Percentiles rank a stretch among this genome's conserved stretches.
These are phyloP conservation scores for Crocidura indochinensis DNA, from an alignment of 2,797 vertebrate species.

Conservation along the genomic window DNA sequence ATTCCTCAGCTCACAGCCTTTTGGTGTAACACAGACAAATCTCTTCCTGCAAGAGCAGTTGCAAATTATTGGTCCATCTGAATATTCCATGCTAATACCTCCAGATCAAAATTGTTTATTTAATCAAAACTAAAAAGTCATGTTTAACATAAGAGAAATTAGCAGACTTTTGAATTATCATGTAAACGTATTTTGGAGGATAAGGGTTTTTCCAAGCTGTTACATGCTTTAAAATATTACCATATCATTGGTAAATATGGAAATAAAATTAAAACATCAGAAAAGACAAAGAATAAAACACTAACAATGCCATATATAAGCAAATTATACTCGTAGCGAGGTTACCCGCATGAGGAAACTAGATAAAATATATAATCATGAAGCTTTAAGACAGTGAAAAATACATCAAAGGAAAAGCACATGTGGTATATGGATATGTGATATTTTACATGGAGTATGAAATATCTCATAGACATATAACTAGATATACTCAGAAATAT, in stretches of 20 bases:
- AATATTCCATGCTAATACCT: no score
- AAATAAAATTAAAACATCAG: no score
- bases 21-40: no score
- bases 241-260: slow-evolving; percentile 18
- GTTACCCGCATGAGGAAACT: slow-evolving; percentile 20
- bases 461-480: neutral
- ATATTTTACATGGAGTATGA: neutral
- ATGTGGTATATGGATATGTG: neutral
- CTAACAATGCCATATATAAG: no score
- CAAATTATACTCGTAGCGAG: slow-evolving; percentile 4
- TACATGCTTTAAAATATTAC: neutral
- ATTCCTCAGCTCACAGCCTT: neutral
- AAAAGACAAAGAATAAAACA: neutral
- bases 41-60: no score
- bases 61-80: no score
- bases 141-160: neutral
- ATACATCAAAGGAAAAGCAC: slow-evolving; percentile 44
- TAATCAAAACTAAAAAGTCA: neutral
- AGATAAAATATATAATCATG: slow-evolving; percentile 44
- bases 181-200: neutral
- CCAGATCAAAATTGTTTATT: neutral
- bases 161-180: neutral
- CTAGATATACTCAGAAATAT: slow-evolving; percentile 19
- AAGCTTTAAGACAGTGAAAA: slow-evolving; percentile 33
- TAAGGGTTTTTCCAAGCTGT: no score